phyloP scores from a whole-genome alignment of 2,797 vertebrate species.

The Oryzias dopingdopingensis region DNA sequence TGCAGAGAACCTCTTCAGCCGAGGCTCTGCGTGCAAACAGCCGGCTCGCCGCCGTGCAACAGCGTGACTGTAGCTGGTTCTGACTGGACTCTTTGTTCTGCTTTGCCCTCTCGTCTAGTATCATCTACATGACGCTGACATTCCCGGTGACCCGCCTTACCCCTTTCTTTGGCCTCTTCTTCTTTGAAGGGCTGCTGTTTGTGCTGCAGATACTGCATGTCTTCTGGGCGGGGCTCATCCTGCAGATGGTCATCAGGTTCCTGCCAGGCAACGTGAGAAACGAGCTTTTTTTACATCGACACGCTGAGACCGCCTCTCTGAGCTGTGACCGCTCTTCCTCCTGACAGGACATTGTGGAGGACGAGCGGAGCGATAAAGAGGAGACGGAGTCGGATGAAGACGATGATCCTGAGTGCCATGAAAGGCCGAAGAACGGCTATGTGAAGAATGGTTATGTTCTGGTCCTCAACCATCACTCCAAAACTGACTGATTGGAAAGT shows the following conservation, averaged over 20 bases:
- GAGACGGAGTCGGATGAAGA: conserved; percentile 81
- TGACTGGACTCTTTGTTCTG: conserved; percentile 66
- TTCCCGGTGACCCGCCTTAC: conserved; percentile 85
- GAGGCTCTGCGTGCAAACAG: too few species aligned
- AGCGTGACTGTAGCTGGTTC: conserved; percentile 43
- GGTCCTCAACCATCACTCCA: conserved; percentile 87
- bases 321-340: not conserved
- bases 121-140: conserved; percentile 85
- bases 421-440: conserved; percentile 80
- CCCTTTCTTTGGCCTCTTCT: conserved; percentile 91
- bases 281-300: not conserved
- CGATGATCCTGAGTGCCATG: conserved; percentile 22
- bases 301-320: not conserved
- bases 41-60: not conserved
- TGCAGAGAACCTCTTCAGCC: too few species aligned
- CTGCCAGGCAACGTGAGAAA: conserved; percentile 86
- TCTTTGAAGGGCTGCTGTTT: conserved; percentile 90
- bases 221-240: conserved; percentile 92
- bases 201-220: conserved; percentile 88
- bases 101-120: conserved; percentile 75
- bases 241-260: conserved; percentile 95
- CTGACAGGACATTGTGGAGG: conserved; percentile 82
- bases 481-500: conserved; percentile 73
- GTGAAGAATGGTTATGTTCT: conserved; percentile 83
- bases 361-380: conserved; percentile 90